phyloP scores from a whole-genome alignment of 2,113 vertebrate genomes.

The Austrofundulus limnaeus region DNA sequence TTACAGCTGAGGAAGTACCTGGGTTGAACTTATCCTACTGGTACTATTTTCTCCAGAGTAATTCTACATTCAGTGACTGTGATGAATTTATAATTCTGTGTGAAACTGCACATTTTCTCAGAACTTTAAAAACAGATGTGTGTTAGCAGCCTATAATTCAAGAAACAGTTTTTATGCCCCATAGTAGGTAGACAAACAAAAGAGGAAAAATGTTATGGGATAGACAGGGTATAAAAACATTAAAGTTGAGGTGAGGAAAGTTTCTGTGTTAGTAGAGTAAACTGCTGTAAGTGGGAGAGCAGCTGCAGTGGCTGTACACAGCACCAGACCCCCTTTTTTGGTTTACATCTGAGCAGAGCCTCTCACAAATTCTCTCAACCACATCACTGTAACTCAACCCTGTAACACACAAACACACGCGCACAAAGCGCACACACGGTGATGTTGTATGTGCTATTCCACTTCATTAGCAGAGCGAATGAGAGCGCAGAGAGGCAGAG shows the following conservation, averaged over 20 bases:
- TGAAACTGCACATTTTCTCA: neutral
- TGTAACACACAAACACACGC: conserved; percentile 33
- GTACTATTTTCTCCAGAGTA: neutral
- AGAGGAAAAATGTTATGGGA: neutral
- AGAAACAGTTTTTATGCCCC: conserved; percentile 7
- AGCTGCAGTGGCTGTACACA: conserved; percentile 42
- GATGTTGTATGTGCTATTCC: neutral
- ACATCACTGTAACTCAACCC: conserved; percentile 32
- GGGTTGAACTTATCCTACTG: neutral
- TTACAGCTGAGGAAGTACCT: neutral
- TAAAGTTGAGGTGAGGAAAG: conserved; percentile 33
- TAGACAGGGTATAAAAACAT: conserved; percentile 3
- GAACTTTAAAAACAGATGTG: neutral
- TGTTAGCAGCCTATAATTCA: neutral
- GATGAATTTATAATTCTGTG: neutral
- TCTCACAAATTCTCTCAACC: conserved; percentile 44
- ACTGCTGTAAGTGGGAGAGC: conserved; percentile 24
- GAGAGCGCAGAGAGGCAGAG: conserved; percentile 20
- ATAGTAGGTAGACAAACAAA: neutral
- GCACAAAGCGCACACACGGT: conserved; percentile 1
- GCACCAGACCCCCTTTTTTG: conserved; percentile 44
- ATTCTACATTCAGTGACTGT: neutral
- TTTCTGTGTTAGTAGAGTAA: conserved; percentile 38
- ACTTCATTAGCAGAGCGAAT: conserved; percentile 49
- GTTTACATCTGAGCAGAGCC: conserved; percentile 51